A percentile compares a stretch with the other conserved stretches of the same genome.
Conservation (phyloP, 2,797 vertebrate genomes). For the Neosilurus hyrtlii region DNA sequence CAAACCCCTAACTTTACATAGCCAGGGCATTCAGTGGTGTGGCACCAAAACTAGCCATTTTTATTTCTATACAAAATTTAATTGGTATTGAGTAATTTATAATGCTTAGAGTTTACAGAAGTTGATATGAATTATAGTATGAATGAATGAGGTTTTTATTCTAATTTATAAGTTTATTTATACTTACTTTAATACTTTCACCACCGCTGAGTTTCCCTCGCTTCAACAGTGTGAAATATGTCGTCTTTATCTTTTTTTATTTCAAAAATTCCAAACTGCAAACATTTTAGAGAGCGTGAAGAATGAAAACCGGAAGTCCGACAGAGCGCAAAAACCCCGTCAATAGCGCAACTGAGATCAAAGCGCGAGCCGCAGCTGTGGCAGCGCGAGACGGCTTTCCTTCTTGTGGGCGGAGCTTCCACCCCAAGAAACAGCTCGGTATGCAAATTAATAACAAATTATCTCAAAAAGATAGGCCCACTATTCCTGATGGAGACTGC, state of each 20-base stretch:
- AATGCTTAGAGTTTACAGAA: no score
- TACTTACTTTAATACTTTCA: not conserved
- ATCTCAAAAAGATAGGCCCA: not conserved
- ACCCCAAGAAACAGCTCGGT: not conserved
- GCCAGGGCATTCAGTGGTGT: no score
- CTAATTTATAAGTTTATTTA: no score
- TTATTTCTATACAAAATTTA: no score
- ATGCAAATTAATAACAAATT: not conserved
- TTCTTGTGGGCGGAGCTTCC: conserved; percentile 1
- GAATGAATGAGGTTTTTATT: no score
- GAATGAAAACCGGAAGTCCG: not conserved
- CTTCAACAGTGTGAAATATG: not conserved
- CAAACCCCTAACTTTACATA: not conserved
- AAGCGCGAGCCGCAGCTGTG: not conserved
- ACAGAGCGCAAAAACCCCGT: not conserved
- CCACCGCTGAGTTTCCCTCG: not conserved
- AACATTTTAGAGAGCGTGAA: not conserved
- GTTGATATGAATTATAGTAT: no score
- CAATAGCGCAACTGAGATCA: not conserved
- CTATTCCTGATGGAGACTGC: no score
- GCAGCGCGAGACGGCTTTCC: not conserved
- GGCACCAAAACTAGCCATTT: no score
- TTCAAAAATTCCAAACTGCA: not conserved
- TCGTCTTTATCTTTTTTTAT: not conserved
- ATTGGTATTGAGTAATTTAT: no score